These are phyloP conservation scores for Ifrita kowaldi DNA, from an alignment of 2,113 vertebrate genomes.

Conservation along the genomic window DNA sequence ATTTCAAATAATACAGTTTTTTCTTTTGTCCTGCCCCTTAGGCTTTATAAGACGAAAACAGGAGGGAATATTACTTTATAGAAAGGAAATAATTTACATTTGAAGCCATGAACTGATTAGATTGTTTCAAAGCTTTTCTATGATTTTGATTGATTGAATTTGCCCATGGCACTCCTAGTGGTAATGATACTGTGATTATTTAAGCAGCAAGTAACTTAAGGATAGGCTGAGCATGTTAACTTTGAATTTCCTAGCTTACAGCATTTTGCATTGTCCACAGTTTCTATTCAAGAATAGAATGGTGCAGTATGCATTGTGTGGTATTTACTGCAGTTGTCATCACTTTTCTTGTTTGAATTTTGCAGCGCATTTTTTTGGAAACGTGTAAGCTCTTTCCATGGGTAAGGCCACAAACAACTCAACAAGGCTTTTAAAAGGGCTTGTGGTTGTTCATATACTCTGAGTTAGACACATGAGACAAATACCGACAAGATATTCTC, in stretches of 20 bases:
- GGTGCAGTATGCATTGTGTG: neutral
- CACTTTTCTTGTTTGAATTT: neutral
- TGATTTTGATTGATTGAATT: constrained; percentile 19
- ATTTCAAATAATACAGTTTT: neutral
- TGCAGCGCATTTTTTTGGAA: neutral
- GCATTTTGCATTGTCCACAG: neutral
- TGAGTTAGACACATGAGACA: neutral
- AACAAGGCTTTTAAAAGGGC: neutral
- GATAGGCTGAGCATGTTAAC: neutral
- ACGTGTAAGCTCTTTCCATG: neutral
- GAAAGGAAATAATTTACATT: constrained; percentile 11
- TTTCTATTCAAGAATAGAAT: neutral
- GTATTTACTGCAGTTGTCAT: neutral
- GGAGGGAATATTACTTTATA: neutral
- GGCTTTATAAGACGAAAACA: neutral
- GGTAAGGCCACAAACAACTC: neutral
- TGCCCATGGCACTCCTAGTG: neutral
- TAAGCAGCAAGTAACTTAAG: neutral
- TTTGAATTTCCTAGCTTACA: neutral
- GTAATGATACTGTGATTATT: constrained; percentile 3
- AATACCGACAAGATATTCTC: neutral
- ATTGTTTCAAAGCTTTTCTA: neutral
- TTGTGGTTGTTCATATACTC: neutral
- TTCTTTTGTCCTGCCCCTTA: neutral
- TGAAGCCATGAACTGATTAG: neutral